Base-by-base conservation (phyloP, 2,888 invertebrate genomes). In the Mythimna vitellina region DNA sequence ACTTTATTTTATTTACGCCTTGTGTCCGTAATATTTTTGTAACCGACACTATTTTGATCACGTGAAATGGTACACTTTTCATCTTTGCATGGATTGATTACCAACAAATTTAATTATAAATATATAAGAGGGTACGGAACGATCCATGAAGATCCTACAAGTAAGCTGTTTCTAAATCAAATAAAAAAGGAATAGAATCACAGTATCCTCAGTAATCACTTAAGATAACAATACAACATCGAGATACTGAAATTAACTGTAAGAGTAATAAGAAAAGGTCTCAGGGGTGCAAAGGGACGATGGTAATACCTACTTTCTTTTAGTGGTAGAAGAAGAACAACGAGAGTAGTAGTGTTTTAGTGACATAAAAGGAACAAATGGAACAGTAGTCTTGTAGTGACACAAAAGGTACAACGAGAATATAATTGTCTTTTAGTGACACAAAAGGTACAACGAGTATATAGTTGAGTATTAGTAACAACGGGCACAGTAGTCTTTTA, bases 241-340 rank as follows among this genome's bases (percentile, higher is more conserved):
- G 42, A 79, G 66, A 67, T 64, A 56, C 63, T 64, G 38, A 58
- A 73, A 73, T 54, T 51, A 51, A 46, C 53, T 66, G 53, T 49
- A 49, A 56, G 42, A 42, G 20, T 77, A 64, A 79, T 79, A 22
- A 67, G 58, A 65, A 63, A 73, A 63, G 3, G 65, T 67, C 63
- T 20, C 65, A 0, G 3, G 42, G 58, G 35, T 42, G 17, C 14
- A 46, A 64, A 72, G 9, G 63, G 54, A 64, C 54, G 49, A 42
- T 56, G 12, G n/a, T 63, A 67, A 73, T 73, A 64, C 51, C 51
- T 67, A 51, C 20, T 66, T 73, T 49, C 35, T 56, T 64, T 64
- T 49, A 3, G 14, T 42, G 42, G 14, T 14, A 42, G 14, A 42
- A 42, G 22, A 22, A 20, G 9, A 22, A 65, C 22, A 67, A 53